Base-by-base conservation (phyloP, 2,113 vertebrate genomes). In the Nothocercus nigrocapillus region DNA sequence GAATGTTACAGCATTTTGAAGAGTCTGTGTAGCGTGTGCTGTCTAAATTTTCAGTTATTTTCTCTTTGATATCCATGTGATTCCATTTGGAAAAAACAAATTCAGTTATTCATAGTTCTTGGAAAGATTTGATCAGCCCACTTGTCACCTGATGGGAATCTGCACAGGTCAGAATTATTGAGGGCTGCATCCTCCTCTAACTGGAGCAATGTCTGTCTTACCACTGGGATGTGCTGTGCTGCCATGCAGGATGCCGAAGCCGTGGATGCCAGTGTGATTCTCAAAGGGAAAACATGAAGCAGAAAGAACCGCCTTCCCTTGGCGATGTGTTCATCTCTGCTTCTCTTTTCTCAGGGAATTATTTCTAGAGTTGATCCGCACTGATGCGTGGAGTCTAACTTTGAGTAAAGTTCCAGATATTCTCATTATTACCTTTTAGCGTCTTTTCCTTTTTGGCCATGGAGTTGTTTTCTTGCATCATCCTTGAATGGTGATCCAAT, bases 151-250 rank as follows among this genome's bases (percentile, higher is more conserved):
- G 21, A 40, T 42, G 4, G 11, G 7, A 7, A 9, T 7, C 11
- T 1, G 9, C 40, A 28, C 22, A 0, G 0, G 13, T 83, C 83
- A 63, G 51, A 0, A 0, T 11, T 66, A 11, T 6, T 7, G 28
- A 32, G 17, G 18, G 22, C 85, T 62, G 38, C 21, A 1, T 36
- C 30, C 27, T 1, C 1, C 38, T 38, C 34, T 38, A 8, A 38
- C 25, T 36, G 22, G 34, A 72, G 34, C 18, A 53, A 5, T 28
- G 69, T n/a, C 58, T 69, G 80, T 30, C 17, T 70, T 86, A 3
- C 40, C 34, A 8, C 56, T 78, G 82, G 73, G 42, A 67, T 81
- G 82, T 93, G 49, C 68, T 67, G 17, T 84, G 75, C 64, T 81
- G 45, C 83, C 3, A 0, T 28, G 25, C 45, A 63, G 54, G 10